phyloP scores from a whole-genome alignment of 2,888 invertebrate genomes.

The Caenorhabditis imperialis region DNA sequence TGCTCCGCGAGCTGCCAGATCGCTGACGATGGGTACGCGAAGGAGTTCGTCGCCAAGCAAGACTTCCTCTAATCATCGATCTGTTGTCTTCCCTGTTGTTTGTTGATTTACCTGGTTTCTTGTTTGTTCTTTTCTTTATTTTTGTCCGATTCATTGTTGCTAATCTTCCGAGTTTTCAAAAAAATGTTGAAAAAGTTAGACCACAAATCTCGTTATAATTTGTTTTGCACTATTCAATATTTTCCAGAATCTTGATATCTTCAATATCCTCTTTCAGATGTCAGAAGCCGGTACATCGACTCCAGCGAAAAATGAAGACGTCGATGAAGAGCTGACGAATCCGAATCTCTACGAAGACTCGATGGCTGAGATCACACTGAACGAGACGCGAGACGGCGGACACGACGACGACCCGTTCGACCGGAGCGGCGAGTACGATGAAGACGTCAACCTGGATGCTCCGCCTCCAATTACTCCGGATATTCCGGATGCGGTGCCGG shows the following conservation, averaged over 20 bases:
- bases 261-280: not conserved
- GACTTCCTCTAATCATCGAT: conserved; percentile 56
- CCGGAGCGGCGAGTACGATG: conserved; percentile 43
- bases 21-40: conserved; percentile 83
- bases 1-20: conserved; percentile 86
- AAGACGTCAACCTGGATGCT: conserved; percentile 35
- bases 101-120: conserved; percentile 4
- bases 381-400: conserved; percentile 29
- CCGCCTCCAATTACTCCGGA: conserved; percentile 44
- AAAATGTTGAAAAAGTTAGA: not conserved
- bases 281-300: not conserved
- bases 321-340: conserved; percentile 38
- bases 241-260: not conserved
- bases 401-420: conserved; percentile 50
- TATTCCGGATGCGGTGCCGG: conserved; percentile 23
- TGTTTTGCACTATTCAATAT: not conserved
- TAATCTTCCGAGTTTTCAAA: not conserved
- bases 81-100: conserved; percentile 11
- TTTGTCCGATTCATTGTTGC: not conserved
- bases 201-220: not conserved
- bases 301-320: conserved; percentile 8
- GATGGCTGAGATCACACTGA: conserved; percentile 44
- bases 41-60: conserved; percentile 74
- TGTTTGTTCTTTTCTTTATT: not conserved
- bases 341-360: conserved; percentile 43